Evolutionary conservation across 1,140 invertebrate species (phyloP).

Genomic region (Fopius arisanus): DNA sequence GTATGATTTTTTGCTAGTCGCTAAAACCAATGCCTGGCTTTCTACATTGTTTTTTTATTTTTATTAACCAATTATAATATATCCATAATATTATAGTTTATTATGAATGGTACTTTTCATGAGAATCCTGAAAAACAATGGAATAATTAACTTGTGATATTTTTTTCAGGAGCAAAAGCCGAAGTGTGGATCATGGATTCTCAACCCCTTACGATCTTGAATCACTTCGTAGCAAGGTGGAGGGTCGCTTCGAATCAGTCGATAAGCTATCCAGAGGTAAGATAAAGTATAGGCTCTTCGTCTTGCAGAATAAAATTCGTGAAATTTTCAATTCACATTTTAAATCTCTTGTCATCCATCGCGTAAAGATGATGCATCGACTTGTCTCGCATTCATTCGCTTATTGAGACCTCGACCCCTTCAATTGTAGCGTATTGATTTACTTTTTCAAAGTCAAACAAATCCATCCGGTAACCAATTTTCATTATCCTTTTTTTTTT

Average conservation of each 20-base stretch:
- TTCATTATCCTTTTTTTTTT: neutral
- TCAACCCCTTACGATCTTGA: conserved; percentile 83
- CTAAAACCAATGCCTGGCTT: conserved; percentile 1
- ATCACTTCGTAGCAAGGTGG: conserved; percentile 81
- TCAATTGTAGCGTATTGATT: conserved; percentile 53
- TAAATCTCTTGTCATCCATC: neutral
- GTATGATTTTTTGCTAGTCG: conserved; percentile 34
- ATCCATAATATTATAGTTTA: no score
- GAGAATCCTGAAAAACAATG: no score
- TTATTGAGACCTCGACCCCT: conserved; percentile 40
- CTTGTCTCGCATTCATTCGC: neutral
- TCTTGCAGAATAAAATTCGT: no score
- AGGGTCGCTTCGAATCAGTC: conserved; percentile 81
- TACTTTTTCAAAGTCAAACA: conserved; percentile 53
- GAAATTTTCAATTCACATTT: neutral
- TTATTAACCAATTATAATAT: no score
- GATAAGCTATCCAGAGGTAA: conserved; percentile 70
- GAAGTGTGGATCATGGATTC: conserved; percentile 87
- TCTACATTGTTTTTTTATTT: neutral
- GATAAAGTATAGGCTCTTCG: neutral
- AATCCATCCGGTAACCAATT: conserved; percentile 21
- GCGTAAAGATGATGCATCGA: neutral
- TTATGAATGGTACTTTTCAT: no score
- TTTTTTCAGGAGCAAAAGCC: conserved; percentile 83
- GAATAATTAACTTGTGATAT: conserved; percentile 5